Evolutionary conservation across 2,797 vertebrate genomes (phyloP).

Genomic region (Botia almorhae): DNA sequence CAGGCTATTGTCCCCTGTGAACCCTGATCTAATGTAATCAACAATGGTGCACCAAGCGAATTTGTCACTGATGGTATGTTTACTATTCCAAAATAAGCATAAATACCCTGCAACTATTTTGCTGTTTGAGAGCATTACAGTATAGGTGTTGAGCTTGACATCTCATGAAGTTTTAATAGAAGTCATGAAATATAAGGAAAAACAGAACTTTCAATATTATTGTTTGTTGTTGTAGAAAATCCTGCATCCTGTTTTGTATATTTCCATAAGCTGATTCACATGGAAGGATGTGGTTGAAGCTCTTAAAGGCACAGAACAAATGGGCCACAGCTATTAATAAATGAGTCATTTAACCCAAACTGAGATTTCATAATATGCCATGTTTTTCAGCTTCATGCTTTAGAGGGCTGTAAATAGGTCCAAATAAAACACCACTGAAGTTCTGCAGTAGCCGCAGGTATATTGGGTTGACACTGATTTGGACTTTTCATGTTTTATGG

Average conservation of each 20-base stretch:
- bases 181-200: neutral
- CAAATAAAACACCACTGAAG: slow-evolving; percentile 37
- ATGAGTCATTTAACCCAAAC: slow-evolving; percentile 51
- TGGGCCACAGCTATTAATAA: slow-evolving; percentile 42
- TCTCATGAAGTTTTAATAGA: neutral
- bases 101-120: neutral
- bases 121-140: neutral
- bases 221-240: slow-evolving; percentile 24
- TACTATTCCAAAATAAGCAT: neutral
- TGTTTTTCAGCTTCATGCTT: slow-evolving; percentile 5
- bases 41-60: neutral
- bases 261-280: slow-evolving; percentile 42
- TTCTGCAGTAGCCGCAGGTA: slow-evolving; percentile 24
- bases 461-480: neutral
- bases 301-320: slow-evolving; percentile 31
- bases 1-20: slow-evolving; percentile 17
- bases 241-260: slow-evolving; percentile 50
- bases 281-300: slow-evolving; percentile 41
- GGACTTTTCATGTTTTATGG: neutral
- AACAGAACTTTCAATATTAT: neutral
- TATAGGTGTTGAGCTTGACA: neutral
- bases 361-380: slow-evolving; percentile 35
- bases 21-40: slow-evolving; percentile 16
- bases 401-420: slow-evolving; percentile 8
- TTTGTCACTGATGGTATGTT: neutral